phyloP scores from a whole-genome alignment of 2,797 vertebrate species.

The Galagoides demidoff region DNA sequence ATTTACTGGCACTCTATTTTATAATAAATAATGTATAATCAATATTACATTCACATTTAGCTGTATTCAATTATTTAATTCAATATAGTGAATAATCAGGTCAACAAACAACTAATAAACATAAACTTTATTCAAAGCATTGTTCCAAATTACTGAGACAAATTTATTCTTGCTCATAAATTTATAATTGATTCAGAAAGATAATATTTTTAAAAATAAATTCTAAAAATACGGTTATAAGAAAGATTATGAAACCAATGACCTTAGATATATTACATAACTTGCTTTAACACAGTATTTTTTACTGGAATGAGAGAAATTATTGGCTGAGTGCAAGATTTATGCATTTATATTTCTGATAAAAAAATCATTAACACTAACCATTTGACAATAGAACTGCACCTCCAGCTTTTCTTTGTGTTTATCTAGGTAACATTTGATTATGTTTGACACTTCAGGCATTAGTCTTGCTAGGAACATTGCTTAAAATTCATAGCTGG shows the following conservation, averaged over 20 bases:
- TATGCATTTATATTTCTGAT: slow-evolving; percentile 57
- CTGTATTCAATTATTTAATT: slow-evolving; percentile 37
- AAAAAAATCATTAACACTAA: slow-evolving; percentile 65
- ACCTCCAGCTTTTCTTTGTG: slow-evolving; percentile 55
- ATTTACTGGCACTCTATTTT: slow-evolving; percentile 10
- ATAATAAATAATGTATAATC: not conserved
- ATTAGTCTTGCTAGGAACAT: slow-evolving; percentile 56
- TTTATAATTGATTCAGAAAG: not conserved
- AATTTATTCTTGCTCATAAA: slow-evolving; percentile 25
- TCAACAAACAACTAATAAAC: slow-evolving; percentile 43
- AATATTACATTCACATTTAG: slow-evolving; percentile 1
- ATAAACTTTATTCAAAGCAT: slow-evolving; percentile 2
- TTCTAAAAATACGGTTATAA: slow-evolving; percentile 40
- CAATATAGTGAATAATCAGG: not conserved
- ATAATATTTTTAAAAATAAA: not conserved
- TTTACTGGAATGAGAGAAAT: slow-evolving; percentile 47
- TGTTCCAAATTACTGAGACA: not conserved
- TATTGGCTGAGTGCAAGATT: slow-evolving; percentile 21
- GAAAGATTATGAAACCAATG: slow-evolving; percentile 49
- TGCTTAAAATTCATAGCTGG: slow-evolving; percentile 69
- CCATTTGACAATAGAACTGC: slow-evolving; percentile 39
- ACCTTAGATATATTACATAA: not conserved
- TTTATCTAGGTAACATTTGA: slow-evolving; percentile 61
- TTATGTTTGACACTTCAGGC: slow-evolving; percentile 53
- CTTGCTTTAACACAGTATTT: slow-evolving; percentile 49